Conservation (phyloP, 2,113 vertebrate species). For the Lepus europaeus region DNA sequence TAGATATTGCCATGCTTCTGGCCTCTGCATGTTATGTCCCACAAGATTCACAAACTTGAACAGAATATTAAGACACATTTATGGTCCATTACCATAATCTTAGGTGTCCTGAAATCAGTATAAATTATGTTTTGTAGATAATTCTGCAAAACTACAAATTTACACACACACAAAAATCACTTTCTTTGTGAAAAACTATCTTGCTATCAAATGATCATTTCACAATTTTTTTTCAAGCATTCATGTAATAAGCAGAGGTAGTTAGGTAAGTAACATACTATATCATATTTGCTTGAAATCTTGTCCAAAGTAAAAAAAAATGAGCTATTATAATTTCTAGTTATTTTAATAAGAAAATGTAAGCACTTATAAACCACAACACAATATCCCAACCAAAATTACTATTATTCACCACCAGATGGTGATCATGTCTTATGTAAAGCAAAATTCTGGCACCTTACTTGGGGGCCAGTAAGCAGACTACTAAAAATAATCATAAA, state of each 20-base stretch:
- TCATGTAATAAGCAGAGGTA: constrained; percentile 38
- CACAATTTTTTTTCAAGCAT: constrained; percentile 29
- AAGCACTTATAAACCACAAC: constrained; percentile 36
- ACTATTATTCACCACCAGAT: constrained; percentile 72
- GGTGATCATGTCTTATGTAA: constrained; percentile 64
- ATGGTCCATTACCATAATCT: neutral
- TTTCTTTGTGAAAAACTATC: constrained; percentile 18
- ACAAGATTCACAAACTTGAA: neutral
- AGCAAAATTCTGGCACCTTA: constrained; percentile 44
- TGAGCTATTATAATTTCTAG: neutral
- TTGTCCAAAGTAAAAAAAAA: constrained; percentile 43
- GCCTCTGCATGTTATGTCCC: neutral
- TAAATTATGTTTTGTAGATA: constrained; percentile 7
- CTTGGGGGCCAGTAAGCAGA: neutral
- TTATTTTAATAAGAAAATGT: constrained; percentile 57
- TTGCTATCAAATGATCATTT: constrained; percentile 37
- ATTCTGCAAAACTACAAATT: neutral
- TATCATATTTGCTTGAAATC: constrained; percentile 21
- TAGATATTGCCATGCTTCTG: neutral
- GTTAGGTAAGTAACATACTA: neutral
- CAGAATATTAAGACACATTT: neutral
- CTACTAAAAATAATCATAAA: constrained; percentile 53
- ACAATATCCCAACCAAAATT: constrained; percentile 54
- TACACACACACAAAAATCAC: neutral
- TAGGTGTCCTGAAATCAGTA: neutral